phyloP scores from a whole-genome alignment of 2,888 invertebrate genomes.

The Sinopyrophorus schimmeli region DNA sequence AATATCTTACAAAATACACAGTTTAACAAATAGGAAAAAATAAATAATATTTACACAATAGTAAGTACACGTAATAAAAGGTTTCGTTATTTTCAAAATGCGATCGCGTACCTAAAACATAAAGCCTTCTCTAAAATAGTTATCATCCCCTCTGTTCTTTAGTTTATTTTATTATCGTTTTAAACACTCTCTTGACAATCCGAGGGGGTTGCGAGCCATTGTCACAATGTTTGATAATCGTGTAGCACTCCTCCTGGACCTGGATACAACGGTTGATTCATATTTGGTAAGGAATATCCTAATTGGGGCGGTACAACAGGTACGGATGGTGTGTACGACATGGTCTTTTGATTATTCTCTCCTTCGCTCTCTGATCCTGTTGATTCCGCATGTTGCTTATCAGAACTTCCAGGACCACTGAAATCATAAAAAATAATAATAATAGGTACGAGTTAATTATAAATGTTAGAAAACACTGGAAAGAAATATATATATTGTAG shows the following conservation, averaged over 20 bases:
- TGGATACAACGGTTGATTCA: slow-evolving; percentile 52
- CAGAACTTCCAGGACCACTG: slow-evolving; percentile 51
- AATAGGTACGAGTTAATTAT: too few species aligned
- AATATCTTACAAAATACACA: slow-evolving; percentile 27
- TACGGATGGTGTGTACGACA: slow-evolving; percentile 42
- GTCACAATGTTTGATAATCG: slow-evolving; percentile 57
- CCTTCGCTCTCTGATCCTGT: slow-evolving; percentile 55
- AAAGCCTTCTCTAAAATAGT: background rate
- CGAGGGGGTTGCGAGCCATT: slow-evolving; percentile 48
- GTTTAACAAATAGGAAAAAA: slow-evolving; percentile 33
- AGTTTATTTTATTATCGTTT: background rate
- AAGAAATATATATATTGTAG: too few species aligned
- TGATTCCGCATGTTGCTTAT: slow-evolving; percentile 54
- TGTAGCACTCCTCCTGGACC: slow-evolving; percentile 52
- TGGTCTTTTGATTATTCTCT: slow-evolving; percentile 48
- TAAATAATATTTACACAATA: slow-evolving; percentile 42
- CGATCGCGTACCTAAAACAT: background rate
- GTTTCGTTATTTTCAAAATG: background rate
- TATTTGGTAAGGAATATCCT: slow-evolving; percentile 47
- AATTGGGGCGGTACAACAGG: slow-evolving; percentile 41
- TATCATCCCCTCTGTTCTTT: background rate
- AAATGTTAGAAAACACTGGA: background rate
- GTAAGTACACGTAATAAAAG: slow-evolving; percentile 41
- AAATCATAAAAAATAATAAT: slow-evolving; percentile 44
- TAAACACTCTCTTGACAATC: slow-evolving; percentile 37